Evolutionary conservation across 2,113 vertebrate species (phyloP), one percentile per base, ranked within the genome.

Genomic region (Tenebrosternarchus preto): DNA sequence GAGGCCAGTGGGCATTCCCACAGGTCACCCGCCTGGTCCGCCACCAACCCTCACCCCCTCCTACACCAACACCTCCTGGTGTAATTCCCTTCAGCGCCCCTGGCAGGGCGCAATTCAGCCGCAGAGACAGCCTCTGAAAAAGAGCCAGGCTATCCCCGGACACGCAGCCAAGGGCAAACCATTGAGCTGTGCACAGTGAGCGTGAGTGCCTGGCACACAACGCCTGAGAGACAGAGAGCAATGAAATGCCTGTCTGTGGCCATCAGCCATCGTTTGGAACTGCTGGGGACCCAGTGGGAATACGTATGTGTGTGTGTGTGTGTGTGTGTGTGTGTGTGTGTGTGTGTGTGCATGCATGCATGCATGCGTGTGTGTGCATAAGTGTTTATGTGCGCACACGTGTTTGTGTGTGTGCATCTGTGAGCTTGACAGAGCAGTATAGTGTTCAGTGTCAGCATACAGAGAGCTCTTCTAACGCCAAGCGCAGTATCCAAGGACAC

Each of bases 71-170:
- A 59, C 72, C 84, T 85, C 73, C 78, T 81, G 75, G 85, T 70
- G 77, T 86, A 86, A 86, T 86, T 82, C 76, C 75, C 64, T 80
- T 83, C 83, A 83, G 85, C 64, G 60, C 68, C 82, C 80, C 76
- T 73, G 77, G 69, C 59, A 76, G 68, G 80, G 77, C 66, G 80
- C 80, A 56, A 73, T 84, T 84, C 82, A 84, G 76, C 75, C 73
- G n/a, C 27, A 63, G 50, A 80, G 82, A 84, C 70, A 78, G 84
- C 78, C 70, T 81, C 64, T 81, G 79, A 86, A 78, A 78, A 78
- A 78, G 73, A 61, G 60, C 66, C 66, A 25, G 75, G 59, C 71
- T 53, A 79, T 50, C 46, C 67, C 67, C 72, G 78, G 75, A 76
- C 79, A 71, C 46, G 7, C 63, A 77, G 79, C 73, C 27, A 33